Conservation (phyloP, 2,797 vertebrate genomes). For the Meda fulgida region DNA sequence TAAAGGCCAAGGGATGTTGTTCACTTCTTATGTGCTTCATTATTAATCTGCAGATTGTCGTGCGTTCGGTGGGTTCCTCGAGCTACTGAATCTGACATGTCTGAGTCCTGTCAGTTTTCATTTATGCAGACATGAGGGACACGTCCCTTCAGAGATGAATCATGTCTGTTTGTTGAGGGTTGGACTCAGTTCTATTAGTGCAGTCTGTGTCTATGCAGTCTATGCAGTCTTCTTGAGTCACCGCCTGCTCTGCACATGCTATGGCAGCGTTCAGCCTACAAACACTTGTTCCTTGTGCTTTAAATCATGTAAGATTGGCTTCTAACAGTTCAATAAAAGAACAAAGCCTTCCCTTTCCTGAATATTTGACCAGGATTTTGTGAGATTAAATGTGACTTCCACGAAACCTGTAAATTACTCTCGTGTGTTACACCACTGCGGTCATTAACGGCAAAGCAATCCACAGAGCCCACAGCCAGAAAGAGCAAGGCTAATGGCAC, state of each 20-base stretch:
- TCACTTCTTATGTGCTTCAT: not conserved
- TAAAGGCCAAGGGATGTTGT: not conserved
- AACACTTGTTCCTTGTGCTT: not conserved
- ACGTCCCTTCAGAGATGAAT: conserved; percentile 38
- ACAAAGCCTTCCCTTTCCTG: not conserved
- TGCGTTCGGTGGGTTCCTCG: conserved; percentile 1
- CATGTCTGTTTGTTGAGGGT: conserved; percentile 49
- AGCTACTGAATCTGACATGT: conserved; percentile 27
- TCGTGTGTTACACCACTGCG: not conserved
- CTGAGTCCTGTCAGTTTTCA: conserved; percentile 51
- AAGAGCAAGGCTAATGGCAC: not conserved
- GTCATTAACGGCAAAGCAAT: not conserved
- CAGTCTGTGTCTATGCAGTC: too few relatives aligned
- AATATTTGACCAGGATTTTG: not conserved
- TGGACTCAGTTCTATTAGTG: conserved; percentile 47
- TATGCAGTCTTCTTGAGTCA: conserved; percentile 50
- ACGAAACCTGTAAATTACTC: not conserved
- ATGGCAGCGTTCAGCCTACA: not conserved
- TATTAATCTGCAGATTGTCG: not conserved
- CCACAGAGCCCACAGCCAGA: not conserved
- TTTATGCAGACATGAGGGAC: conserved; percentile 20
- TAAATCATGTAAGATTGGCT: not conserved
- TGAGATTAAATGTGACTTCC: conserved; percentile 1
- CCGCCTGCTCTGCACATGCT: not conserved
- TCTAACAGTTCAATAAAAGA: not conserved